Percentiles rank a stretch among this genome's conserved stretches.
Evolutionary conservation across 2,113 vertebrate species (phyloP).

Genomic region (Platichthys flesus): DNA sequence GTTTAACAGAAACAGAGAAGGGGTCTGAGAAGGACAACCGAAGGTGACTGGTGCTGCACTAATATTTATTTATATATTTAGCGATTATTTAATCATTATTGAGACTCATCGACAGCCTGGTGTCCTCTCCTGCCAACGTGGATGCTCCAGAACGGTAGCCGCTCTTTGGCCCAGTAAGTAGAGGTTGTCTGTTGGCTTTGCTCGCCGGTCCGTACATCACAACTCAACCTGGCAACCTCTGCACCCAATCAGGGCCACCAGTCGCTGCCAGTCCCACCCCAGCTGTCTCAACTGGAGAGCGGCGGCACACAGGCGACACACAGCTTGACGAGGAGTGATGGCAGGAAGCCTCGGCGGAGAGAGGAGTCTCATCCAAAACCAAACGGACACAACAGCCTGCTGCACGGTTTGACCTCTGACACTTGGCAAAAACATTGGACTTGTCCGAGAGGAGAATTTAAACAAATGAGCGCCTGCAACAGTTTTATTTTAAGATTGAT

Average conservation of each 20-base stretch:
- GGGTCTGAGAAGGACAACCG: too few species aligned
- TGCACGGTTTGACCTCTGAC: conserved; percentile 3
- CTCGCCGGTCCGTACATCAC: conserved; percentile 11
- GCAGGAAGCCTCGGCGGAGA: conserved; percentile 13
- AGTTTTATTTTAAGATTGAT: not conserved
- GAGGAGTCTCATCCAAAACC: conserved; percentile 1
- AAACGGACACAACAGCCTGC: too few species aligned
- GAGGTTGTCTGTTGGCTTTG: not conserved
- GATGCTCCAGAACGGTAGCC: conserved; percentile 1
- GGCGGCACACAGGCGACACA: conserved; percentile 10
- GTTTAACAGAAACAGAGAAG: too few species aligned
- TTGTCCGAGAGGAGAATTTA: not conserved
- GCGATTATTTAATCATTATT: not conserved
- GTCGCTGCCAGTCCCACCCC: conserved; percentile 3
- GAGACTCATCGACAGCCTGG: not conserved
- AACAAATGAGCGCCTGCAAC: not conserved
- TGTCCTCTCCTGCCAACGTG: not conserved
- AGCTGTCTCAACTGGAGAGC: conserved; percentile 10
- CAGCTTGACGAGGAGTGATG: conserved; percentile 7
- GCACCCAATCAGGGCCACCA: conserved; percentile 14
- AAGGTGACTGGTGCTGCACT: too few species aligned
- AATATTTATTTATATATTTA: not conserved
- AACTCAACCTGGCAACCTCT: conserved; percentile 25
- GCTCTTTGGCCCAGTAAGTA: not conserved
- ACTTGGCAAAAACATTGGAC: not conserved